Base-by-base conservation (phyloP, 2,888 invertebrate species). In the Lasioglossum figueresi region DNA sequence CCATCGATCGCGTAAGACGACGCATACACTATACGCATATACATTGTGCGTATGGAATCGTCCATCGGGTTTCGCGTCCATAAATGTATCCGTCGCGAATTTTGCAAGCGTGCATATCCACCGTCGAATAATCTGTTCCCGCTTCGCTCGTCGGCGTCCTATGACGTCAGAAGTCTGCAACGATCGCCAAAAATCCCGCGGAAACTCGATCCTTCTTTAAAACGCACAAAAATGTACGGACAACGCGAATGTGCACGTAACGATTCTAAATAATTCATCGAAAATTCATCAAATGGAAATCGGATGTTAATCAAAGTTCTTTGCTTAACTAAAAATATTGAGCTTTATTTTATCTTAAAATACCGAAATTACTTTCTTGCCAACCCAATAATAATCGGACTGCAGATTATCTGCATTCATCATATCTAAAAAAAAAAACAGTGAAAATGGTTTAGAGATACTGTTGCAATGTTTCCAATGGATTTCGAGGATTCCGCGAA, bases 51-150 rank as follows among this genome's bases (percentile, higher is more conserved):
- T 48, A 71, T 43, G n/a, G 68, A 70, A 74, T 71, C 76, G 76
- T 31, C 31, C 71, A 37, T 14, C 66, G 8, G 43, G 37, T 23
- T 37, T 68, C 40, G 68, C 40, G 74, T 80, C 83, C 90, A 89
- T 91, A 91, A 91, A 91, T 88, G 88, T 87, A 91, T 90, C 84
- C 84, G 85, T 90, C 83, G 88, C 87, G 84, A 90, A 88, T 89
- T 90, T 89, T 88, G 88, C 89, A 86, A 88, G 84, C 82, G 77
- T 63, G 76, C 86, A 82, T 88, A 83, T 83, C 84, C 79, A 81
- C 73, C 80, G 76, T 68, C 37, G 68, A 74, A 82, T 66, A 73
- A 72, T 81, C 84, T 76, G 86, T 79, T 89, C 86, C 80, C 88
- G 83, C 88, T 89, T 75, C 79, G 85, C 88, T 27, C 85, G 76